Evolutionary conservation across 2,888 invertebrate species (phyloP), one percentile per base, ranked within the genome.

Genomic region (Microdon myrmicae): DNA sequence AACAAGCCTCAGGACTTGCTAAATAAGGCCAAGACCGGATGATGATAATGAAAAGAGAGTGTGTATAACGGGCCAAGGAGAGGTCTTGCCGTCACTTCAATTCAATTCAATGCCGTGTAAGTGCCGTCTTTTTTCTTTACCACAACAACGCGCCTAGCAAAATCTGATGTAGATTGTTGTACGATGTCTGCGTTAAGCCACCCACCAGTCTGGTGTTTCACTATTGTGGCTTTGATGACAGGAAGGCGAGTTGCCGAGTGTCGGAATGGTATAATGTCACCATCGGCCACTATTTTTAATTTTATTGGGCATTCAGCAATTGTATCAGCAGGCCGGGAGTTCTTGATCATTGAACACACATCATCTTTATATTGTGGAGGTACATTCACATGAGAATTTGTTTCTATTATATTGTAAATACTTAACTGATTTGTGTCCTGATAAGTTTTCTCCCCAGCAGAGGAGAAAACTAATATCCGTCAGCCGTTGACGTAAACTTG

Each of bases 121-220:
- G n/a, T n/a, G n/a, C n/a, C n/a, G n/a, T n/a, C n/a, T n/a, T n/a
- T n/a, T n/a, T n/a, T n/a, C n/a, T n/a, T n/a, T n/a, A n/a, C n/a
- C n/a, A n/a, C n/a, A n/a, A n/a, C n/a, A n/a, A n/a, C n/a, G n/a
- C n/a, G n/a, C n/a, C n/a, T n/a, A n/a, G n/a, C n/a, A n/a, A n/a
- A n/a, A n/a, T n/a, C n/a, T n/a, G n/a, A n/a, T n/a, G n/a, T n/a
- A n/a, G n/a, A n/a, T n/a, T n/a, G n/a, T n/a, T n/a, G n/a, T n/a
- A n/a, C n/a, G n/a, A n/a, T n/a, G n/a, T n/a, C n/a, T n/a, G n/a
- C 29, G 10, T 32, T 10, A 4, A 31, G 73, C 72, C 8, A 72
- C 44, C 16, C 73, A 72, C 20, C 73, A 71, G 10, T 39, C 28
- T 39, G 26, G 2, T 28, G 25, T 26, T 39, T 26, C 7, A 39